These are phyloP conservation scores for Cariama cristata DNA, from an alignment of 2,113 vertebrate genomes.

Conservation along the genomic window DNA sequence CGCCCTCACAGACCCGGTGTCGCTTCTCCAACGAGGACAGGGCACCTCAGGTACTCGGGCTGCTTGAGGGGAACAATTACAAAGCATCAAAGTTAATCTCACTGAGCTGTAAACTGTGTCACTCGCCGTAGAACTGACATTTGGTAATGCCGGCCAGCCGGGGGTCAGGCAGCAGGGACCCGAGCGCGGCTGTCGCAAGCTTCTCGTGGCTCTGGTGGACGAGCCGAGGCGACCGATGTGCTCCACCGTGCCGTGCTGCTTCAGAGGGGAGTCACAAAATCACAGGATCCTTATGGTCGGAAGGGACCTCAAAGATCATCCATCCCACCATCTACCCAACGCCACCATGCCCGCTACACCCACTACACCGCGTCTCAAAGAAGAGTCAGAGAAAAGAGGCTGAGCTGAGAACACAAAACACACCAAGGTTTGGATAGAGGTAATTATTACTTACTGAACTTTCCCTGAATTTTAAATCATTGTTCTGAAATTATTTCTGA, in stretches of 20 bases:
- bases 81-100: neutral
- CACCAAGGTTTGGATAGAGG: neutral
- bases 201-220: neutral
- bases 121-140: neutral
- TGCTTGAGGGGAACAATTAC: neutral
- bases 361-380: neutral
- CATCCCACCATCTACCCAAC: too few species aligned
- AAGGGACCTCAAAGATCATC: too few species aligned
- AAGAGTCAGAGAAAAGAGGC: neutral
- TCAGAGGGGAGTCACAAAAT: too few species aligned
- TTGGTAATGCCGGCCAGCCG: neutral
- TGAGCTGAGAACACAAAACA: neutral
- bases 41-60: rapidly evolving
- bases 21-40: neutral
- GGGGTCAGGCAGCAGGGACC: neutral
- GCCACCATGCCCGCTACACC: too few species aligned
- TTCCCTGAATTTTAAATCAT: neutral
- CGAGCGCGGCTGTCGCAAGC: neutral
- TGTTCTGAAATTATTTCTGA: neutral
- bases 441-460: neutral
- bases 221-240: neutral
- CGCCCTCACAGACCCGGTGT: too few species aligned
- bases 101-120: neutral
- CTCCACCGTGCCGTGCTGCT: too few species aligned
- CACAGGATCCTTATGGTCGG: too few species aligned